These are phyloP conservation scores for Phrynosoma blainvillii DNA, from an alignment of 2,113 vertebrate genomes.

Conservation along the genomic window DNA sequence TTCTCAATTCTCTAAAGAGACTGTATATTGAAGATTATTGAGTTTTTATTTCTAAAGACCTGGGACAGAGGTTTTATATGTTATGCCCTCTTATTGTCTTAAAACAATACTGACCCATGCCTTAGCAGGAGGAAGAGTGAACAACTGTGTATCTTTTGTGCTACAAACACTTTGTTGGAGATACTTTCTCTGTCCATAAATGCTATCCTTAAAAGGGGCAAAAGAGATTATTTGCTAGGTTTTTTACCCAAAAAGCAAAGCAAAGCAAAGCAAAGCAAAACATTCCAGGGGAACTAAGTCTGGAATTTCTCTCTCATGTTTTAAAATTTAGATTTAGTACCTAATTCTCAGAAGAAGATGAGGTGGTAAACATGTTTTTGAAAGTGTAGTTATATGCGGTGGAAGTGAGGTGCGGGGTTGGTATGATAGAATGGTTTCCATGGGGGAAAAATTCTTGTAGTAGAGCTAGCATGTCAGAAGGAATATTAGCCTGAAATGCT, in stretches of 20 bases:
- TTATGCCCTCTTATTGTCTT: background rate
- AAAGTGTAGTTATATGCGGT: background rate
- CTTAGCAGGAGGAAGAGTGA: background rate
- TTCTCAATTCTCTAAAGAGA: background rate
- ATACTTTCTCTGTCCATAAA: background rate
- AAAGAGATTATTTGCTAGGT: background rate
- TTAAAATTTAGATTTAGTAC: background rate
- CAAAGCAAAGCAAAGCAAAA: background rate
- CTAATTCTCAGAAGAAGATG: background rate
- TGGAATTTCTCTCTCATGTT: constrained; percentile 31
- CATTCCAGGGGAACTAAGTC: background rate
- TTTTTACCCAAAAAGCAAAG: background rate
- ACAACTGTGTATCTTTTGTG: background rate
- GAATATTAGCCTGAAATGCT: background rate
- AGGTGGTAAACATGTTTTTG: background rate
- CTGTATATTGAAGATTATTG: background rate
- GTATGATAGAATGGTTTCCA: background rate
- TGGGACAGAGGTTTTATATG: background rate
- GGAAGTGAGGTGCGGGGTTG: too few species aligned
- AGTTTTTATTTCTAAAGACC: background rate
- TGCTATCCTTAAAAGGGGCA: background rate
- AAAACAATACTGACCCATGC: background rate
- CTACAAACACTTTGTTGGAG: background rate
- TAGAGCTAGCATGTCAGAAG: background rate
- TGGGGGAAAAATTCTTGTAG: background rate